These are phyloP conservation scores for Caerostris extrusa DNA, from an alignment of 1,140 invertebrate genomes.

Conservation along the genomic window DNA sequence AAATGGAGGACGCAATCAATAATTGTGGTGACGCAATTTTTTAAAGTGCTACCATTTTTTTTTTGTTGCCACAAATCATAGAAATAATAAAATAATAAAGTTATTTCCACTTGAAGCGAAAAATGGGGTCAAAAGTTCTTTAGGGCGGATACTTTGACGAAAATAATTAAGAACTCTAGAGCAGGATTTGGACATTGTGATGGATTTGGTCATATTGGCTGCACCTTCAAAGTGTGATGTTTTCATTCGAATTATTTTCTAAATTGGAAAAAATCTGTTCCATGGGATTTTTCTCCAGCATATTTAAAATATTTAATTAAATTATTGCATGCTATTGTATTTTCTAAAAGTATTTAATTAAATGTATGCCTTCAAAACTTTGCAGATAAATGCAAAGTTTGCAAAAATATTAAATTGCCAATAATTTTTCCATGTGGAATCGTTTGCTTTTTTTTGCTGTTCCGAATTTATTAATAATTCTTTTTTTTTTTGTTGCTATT, in stretches of 20 bases:
- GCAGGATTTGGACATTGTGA: not conserved
- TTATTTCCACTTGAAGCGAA: not conserved
- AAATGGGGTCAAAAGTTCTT: constrained; percentile 35
- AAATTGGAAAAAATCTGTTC: not conserved
- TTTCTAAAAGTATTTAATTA: no score
- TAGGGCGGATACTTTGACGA: not conserved
- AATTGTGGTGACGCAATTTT: not conserved
- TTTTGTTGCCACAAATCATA: not conserved
- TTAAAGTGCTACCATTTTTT: not conserved
- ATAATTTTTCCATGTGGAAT: no score
- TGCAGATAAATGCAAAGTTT: no score
- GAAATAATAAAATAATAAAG: not conserved
- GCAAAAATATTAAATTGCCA: no score
- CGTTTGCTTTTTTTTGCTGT: no score
- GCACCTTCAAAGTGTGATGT: constrained; percentile 1
- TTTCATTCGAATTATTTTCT: not conserved
- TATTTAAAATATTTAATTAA: no score
- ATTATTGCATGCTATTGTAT: no score
- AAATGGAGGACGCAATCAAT: not conserved
- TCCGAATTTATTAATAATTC: no score
- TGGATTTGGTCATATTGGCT: not conserved
- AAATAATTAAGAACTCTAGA: constrained; percentile 39
- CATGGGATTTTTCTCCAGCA: no score
- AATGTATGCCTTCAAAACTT: no score
- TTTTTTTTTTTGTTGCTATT: no score